A percentile compares a stretch with the other conserved stretches of the same genome.
phyloP scores from a whole-genome alignment of 1,140 invertebrate genomes.

The Archegozetes longisetosus region DNA sequence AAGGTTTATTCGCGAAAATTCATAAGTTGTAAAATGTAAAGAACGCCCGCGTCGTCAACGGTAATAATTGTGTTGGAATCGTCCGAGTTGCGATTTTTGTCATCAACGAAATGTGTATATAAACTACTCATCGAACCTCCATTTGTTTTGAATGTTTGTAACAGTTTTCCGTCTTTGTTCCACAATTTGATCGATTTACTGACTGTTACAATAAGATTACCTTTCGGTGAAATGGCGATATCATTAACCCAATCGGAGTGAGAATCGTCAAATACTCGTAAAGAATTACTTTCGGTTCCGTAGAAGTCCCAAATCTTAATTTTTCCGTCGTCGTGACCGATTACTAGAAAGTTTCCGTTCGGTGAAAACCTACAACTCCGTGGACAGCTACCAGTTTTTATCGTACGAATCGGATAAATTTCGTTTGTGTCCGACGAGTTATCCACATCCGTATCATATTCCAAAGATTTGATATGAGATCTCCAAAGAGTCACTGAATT shows the following conservation, averaged over 20 bases:
- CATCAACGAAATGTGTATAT: too few relatives aligned
- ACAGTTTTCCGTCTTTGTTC: not conserved
- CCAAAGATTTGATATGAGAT: too few relatives aligned
- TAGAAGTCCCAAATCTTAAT: too few relatives aligned
- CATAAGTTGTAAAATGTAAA: too few relatives aligned
- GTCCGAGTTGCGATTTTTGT: not conserved
- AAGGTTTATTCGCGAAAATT: too few relatives aligned
- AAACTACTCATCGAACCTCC: too few relatives aligned
- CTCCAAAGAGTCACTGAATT: too few relatives aligned
- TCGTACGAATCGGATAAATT: too few relatives aligned
- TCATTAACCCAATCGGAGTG: not conserved
- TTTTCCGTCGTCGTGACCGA: conserved; percentile 1
- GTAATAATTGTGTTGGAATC: too few relatives aligned
- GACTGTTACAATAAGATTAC: not conserved
- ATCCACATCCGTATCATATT: too few relatives aligned
- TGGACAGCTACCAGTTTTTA: not conserved
- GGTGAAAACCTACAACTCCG: not conserved
- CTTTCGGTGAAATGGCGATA: not conserved
- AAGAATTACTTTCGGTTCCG: not conserved
- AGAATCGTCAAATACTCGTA: not conserved
- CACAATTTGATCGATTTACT: conserved; percentile 4
- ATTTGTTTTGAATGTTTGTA: conserved; percentile 5
- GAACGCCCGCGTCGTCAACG: too few relatives aligned
- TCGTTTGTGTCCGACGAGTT: too few relatives aligned
- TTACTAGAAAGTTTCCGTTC: not conserved